Evolutionary conservation across 2,797 vertebrate genomes (phyloP), one percentile per base, ranked within the genome.

Genomic region (Trachurus trachurus): DNA sequence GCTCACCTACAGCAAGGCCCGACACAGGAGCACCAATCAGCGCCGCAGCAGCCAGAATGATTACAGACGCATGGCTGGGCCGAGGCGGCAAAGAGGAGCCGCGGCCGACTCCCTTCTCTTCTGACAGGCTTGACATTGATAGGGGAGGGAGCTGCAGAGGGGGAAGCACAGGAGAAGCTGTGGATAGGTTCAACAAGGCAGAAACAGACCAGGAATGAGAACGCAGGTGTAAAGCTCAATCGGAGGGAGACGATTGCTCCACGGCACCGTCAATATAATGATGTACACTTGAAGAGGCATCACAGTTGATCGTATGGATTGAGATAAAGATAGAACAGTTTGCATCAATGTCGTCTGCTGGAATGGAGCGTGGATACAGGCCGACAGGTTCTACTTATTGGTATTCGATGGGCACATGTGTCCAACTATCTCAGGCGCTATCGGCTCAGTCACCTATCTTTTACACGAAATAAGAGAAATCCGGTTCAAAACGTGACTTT

Each of bases 81-180:
- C 10, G 17, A 62, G 81, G 81, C 74, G 11, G 77, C 73, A 31
- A 42, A 17, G 83, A 78, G 72, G 71, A 75, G 56, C 72, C 34
- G 19, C 11, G 34, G 9, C 71, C 0, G 50, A 13, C 78, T 64
- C 57, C 76, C 57, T 26, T 39, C 37, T 26, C 39, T 34, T 66
- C 77, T 74, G 85, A 90, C 89, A 89, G 81, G 3, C 76, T 89
- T 89, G 92, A 90, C 87, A 82, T 62, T 84, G 89, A 91, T 71
- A 78, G 82, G 76, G 59, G 74, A 69, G 78, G 72, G 70, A 70
- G 80, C 70, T n/a, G 75, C 31, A 19, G 69, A 0, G 6, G 5
- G 5, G 47, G 68, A 44, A 54, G 74, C 67, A 26, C 29, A 5
- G 57, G 58, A 80, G 70, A 63, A 78, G 65, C 76, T 0, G 70